Conservation (phyloP, 2,797 vertebrate species). For the Myotis pilosus region DNA sequence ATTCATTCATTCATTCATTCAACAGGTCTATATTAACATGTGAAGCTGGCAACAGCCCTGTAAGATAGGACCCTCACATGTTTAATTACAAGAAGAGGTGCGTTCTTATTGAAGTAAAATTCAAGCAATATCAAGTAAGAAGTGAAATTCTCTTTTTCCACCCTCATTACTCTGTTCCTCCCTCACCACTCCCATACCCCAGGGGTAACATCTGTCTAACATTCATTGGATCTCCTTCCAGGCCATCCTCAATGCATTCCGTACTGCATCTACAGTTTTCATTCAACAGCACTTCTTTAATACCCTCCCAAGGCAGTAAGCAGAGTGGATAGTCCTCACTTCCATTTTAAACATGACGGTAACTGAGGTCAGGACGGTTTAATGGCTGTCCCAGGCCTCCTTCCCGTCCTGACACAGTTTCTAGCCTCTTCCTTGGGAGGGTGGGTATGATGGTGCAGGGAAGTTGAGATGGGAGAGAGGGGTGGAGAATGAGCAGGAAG, state of each 20-base stretch:
- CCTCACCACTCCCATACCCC: background rate
- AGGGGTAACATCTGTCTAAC: background rate
- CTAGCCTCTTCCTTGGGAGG: background rate
- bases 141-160: background rate
- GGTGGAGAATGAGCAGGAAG: background rate
- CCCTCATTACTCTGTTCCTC: background rate
- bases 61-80: background rate
- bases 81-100: background rate
- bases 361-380: background rate
- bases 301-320: background rate
- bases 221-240: background rate
- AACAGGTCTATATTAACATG: background rate
- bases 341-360: constrained; percentile 26
- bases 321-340: background rate
- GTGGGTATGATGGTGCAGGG: background rate
- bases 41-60: background rate
- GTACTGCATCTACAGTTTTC: background rate
- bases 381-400: background rate
- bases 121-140: constrained; percentile 14
- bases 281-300: background rate
- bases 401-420: background rate
- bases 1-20: background rate
- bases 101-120: constrained; percentile 20
- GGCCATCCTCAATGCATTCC: background rate
- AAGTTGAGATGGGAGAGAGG: background rate